Base-by-base conservation (phyloP, 2,888 invertebrate species). In the Acanthococcus lagerstroemiae region DNA sequence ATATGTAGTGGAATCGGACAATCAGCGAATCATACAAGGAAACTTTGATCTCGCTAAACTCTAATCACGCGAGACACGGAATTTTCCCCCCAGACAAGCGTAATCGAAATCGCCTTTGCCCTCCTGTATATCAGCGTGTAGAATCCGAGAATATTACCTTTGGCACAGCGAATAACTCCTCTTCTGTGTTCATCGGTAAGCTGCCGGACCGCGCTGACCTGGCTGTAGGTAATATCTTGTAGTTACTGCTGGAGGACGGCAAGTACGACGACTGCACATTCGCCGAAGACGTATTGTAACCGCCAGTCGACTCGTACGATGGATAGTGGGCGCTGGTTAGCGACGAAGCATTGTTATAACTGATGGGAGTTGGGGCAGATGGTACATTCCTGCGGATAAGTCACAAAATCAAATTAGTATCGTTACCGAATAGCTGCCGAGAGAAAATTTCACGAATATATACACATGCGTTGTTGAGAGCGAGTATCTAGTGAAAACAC, bases 141-240 rank as follows among this genome's bases (percentile, higher is more conserved):
- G n/a, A n/a, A n/a, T n/a, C n/a, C n/a, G n/a, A 3, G n/a, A 22
- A 22, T 1, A 5, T 24, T 37, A 63, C 63, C 63, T 63, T 63
- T n/a, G 63, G 63, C 24, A 63, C 54, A 17, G 52, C 54, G 19
- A 63, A 63, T 52, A 63, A 52, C 25, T 63, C 63, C 30, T 63
- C 63, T 44, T 63, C 63, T 7, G 22, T 9, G 25, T 63, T 63
- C 54, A 44, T 52, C 4, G 63, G n/a, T 22, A 52, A 44, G 25
- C 54, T 52, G 30, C 52, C 37, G 24, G 63, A 52, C 54, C 63
- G 26, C 6, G 24, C 48, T 7, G 52, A 63, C 44, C 63, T 63
- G 52, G 63, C 26, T 7, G 63, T 37, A 24, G 63, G 50, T 19
- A 63, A 26, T 5, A 63, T 63, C 25, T 63, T 63, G 19, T 63